Evolutionary conservation across 2,113 vertebrate species (phyloP), one percentile per base, ranked within the genome.

Genomic region (Percopsis transmontana): DNA sequence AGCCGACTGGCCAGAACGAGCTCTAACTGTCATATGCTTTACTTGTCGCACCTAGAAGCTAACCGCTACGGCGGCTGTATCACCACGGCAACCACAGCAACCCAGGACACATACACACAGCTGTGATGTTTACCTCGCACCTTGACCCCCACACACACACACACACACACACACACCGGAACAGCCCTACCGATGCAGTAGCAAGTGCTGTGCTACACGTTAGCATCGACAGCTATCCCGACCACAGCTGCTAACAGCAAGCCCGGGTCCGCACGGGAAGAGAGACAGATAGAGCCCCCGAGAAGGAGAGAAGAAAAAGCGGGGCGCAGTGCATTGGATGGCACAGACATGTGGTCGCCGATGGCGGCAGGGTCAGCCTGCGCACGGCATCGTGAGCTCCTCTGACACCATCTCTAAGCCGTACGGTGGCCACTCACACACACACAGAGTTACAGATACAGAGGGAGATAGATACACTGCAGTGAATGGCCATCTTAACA

Each of bases 91-190:
- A 39, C 1, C 12, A 58, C 63, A 57, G 12, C 51, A 12, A 68
- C 58, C 33, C 48, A n/a, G 63, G 15, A 18, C 55, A 48, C 5
- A 23, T 12, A 53, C 48, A 53, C 33, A 53, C 45, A 38, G 8
- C 8, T 47, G 9, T 47, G 40, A n/a, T 41, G 40, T 41, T 5
- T 41, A 55, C 23, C 3, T 16, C 3, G 3, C 3, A 10, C 10
- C 15, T 3, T 47, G 18, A 52, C 50, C 38, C 10, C 33, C 42
- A 38, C 14, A 56, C 19, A 38, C 72, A 80, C 69, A 63, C 20
- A 54, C 3, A 82, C 68, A 45, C 82, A 83, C 71, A 74, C 53
- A 73, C 51, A 79, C 57, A 70, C 56, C 40, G n/a, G 45, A 14
- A 15, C 12, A 48, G 15, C 45, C 12, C 12, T 16, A 16, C 12